Evolutionary conservation across 2,113 vertebrate species (phyloP).

Genomic region (Climacteris rufus): DNA sequence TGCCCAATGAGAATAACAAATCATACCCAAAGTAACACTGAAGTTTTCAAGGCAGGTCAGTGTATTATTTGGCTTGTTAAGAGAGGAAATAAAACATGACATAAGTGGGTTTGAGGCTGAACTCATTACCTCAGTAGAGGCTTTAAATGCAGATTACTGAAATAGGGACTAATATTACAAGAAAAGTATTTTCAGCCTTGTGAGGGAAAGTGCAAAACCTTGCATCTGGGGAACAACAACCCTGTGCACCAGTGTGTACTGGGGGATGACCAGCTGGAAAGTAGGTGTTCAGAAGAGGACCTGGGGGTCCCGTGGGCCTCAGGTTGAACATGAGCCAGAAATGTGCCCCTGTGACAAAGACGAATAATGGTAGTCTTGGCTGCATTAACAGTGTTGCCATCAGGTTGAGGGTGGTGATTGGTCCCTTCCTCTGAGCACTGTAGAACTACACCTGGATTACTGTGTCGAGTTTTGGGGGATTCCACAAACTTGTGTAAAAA

Average conservation of each 20-base stretch:
- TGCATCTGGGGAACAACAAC: neutral
- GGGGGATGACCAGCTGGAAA: neutral
- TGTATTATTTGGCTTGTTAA: neutral
- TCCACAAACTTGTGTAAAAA: neutral
- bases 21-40: neutral
- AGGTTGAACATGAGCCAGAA: neutral
- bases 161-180: neutral
- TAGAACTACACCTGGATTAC: neutral
- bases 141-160: neutral
- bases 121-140: neutral
- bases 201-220: neutral
- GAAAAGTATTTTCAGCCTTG: neutral
- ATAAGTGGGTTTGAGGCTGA: neutral
- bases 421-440: neutral
- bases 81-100: neutral
- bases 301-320: neutral
- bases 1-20: neutral
- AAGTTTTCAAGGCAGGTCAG: neutral
- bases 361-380: neutral
- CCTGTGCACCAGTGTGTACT: rapidly evolving
- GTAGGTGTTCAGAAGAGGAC: neutral
- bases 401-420: neutral
- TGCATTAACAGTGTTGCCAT: rapidly evolving
- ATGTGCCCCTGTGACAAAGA: rapidly evolving
- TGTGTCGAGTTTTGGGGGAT: neutral